phyloP scores from a whole-genome alignment of 2,888 invertebrate species.

The Drosophila meridionalis region DNA sequence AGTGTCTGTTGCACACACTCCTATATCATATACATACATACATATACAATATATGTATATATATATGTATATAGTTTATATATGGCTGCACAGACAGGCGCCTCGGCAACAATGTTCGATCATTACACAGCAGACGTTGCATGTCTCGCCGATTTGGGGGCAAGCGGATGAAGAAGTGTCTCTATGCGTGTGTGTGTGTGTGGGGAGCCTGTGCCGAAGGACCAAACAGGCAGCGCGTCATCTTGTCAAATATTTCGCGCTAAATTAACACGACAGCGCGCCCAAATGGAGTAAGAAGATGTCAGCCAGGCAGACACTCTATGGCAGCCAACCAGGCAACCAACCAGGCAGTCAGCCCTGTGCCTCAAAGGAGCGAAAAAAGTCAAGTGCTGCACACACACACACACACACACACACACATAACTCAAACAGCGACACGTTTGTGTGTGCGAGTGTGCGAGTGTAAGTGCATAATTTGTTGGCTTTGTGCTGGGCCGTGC shows the following conservation, averaged over 20 bases:
- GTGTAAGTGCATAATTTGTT: slow-evolving; percentile 75
- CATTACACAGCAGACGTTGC: slow-evolving; percentile 67
- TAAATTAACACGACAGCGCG: slow-evolving; percentile 79
- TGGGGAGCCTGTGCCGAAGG: slow-evolving; percentile 21
- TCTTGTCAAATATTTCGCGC: slow-evolving; percentile 80
- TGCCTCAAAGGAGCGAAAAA: slow-evolving; percentile 57
- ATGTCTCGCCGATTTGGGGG: slow-evolving; percentile 48
- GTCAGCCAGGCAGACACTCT: slow-evolving; percentile 62
- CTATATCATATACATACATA: background rate
- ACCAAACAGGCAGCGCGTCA: slow-evolving; percentile 66
- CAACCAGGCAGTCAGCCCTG: slow-evolving; percentile 31
- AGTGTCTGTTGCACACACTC: slow-evolving; percentile 66
- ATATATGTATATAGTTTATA: slow-evolving; percentile 10
- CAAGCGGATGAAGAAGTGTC: slow-evolving; percentile 5
- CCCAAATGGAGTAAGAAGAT: slow-evolving; percentile 79
- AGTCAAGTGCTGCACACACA: slow-evolving; percentile 70
- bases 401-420: slow-evolving; percentile 46
- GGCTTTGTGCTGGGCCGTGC: slow-evolving; percentile 71
- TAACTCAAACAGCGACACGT: slow-evolving; percentile 65
- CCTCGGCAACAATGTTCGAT: slow-evolving; percentile 60
- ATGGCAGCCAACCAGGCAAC: slow-evolving; percentile 27
- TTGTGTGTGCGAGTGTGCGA: slow-evolving; percentile 29
- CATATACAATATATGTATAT: slow-evolving; percentile 2
- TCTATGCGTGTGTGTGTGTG: slow-evolving; percentile 1
- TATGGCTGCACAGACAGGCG: slow-evolving; percentile 28